These are phyloP conservation scores for Neosilurus mollespiculum DNA, from an alignment of 2,797 vertebrate genomes.

Conservation along the genomic window DNA sequence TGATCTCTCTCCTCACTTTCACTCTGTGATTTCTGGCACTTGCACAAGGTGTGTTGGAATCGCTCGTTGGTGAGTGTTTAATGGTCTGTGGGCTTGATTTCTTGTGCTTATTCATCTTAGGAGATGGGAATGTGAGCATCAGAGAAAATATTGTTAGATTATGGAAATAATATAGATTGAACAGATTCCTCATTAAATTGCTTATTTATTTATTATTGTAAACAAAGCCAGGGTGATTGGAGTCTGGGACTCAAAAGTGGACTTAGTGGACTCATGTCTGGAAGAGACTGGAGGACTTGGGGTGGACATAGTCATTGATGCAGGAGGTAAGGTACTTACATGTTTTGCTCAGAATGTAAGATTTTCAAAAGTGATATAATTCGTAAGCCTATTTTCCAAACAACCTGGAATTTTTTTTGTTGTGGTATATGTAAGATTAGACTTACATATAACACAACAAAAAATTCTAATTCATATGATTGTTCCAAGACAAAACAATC, in stretches of 20 bases:
- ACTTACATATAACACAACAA: no score
- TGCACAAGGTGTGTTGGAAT: conserved; percentile 72
- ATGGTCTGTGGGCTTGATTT: neutral
- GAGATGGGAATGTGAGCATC: neutral
- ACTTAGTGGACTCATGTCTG: conserved; percentile 82
- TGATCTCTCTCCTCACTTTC: conserved; percentile 29
- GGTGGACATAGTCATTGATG: conserved; percentile 88
- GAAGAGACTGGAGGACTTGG: conserved; percentile 96
- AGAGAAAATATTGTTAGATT: neutral
- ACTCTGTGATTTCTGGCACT: conserved; percentile 30
- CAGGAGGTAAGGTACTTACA: conserved; percentile 78
- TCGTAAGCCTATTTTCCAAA: neutral
- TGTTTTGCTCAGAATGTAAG: neutral
- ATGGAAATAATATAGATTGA: neutral
- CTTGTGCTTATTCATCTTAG: conserved; percentile 3
- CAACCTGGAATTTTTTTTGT: no score
- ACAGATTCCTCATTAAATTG: neutral
- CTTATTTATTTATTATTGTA: neutral
- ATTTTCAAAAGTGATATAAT: neutral
- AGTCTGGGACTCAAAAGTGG: conserved; percentile 72
- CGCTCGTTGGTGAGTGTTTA: conserved; percentile 73
- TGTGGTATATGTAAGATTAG: no score
- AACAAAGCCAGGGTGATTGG: conserved; percentile 83
- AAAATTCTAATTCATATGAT: no score
- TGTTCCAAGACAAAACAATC: no score